Evolutionary conservation across 2,797 vertebrate genomes (phyloP), one percentile per base, ranked within the genome.

Genomic region (Cossypha dichroa): DNA sequence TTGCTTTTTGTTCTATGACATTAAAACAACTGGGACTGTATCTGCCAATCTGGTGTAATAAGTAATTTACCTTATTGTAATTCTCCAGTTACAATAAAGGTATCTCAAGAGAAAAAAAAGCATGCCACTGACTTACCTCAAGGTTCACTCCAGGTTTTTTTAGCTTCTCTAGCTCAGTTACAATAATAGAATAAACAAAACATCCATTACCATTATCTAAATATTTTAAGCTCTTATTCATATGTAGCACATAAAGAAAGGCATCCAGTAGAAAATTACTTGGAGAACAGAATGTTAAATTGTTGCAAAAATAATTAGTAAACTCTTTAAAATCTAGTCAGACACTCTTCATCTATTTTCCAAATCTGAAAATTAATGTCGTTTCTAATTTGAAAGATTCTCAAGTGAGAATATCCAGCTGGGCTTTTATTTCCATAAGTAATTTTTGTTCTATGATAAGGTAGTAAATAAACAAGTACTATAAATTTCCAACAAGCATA

Each of bases 331-430:
- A 88, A 93, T 75, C 29, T 23, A 76, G 34, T 72, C 51, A 91
- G 19, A 60, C 54, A 43, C 19, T 23, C 25, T 52, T 92, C 46
- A 80, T 54, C 67, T 95, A 16, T 69, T 86, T 43, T 83, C n/a
- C 22, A 89, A 75, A 90, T 85, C 25, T 70, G 64, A 90, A 84
- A 92, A 92, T 85, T 16, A 91, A 88, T 87, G n/a, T 46, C 15
- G 29, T 59, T 94, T 86, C 51, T 82, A 67, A 90, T 92, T 90
- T 73, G 62, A 87, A 85, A 83, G 28, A 59, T 67, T 88, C 58
- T 90, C 45, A 43, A 86, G 60, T 91, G 55, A 88, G 75, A 77
- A 69, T 43, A 34, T 87, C 45, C 51, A 59, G 26, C 55, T 81
- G 46, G 20, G 25, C 49, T 64, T 75, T 87, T 74, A 76, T 88